Conservation (phyloP, 1,140 invertebrate genomes). For the Leptonema lineaticorne region DNA sequence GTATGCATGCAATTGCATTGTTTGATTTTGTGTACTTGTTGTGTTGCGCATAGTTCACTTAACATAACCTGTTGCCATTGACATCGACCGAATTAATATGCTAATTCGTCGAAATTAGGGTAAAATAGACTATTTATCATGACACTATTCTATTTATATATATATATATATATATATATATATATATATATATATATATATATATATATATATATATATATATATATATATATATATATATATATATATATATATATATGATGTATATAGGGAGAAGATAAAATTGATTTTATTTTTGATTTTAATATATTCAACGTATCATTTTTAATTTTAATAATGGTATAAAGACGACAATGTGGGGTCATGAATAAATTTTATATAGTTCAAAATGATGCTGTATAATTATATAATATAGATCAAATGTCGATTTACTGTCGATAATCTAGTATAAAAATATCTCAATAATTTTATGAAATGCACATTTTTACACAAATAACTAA, state of each 20-base stretch:
- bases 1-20: too few species aligned
- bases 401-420: too few species aligned
- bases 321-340: too few species aligned
- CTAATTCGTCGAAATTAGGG: conserved; percentile 29
- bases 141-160: neutral
- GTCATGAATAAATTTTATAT: too few species aligned
- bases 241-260: neutral
- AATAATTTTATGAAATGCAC: too few species aligned
- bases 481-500: too few species aligned
- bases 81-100: conserved; percentile 27
- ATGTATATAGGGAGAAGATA: neutral
- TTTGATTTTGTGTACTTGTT: neutral
- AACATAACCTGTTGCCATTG: conserved; percentile 34
- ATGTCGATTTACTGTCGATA: too few species aligned
- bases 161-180: neutral
- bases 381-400: too few species aligned
- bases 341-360: too few species aligned
- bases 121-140: neutral
- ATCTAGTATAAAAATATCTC: too few species aligned
- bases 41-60: conserved; percentile 11
- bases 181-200: neutral
- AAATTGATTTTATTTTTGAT: too few species aligned
- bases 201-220: neutral
- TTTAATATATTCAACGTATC: too few species aligned
- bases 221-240: neutral